A percentile compares a stretch with the other conserved stretches of the same genome.
Conservation (phyloP, 2,888 invertebrate genomes). For the Scaptomyza reducta region DNA sequence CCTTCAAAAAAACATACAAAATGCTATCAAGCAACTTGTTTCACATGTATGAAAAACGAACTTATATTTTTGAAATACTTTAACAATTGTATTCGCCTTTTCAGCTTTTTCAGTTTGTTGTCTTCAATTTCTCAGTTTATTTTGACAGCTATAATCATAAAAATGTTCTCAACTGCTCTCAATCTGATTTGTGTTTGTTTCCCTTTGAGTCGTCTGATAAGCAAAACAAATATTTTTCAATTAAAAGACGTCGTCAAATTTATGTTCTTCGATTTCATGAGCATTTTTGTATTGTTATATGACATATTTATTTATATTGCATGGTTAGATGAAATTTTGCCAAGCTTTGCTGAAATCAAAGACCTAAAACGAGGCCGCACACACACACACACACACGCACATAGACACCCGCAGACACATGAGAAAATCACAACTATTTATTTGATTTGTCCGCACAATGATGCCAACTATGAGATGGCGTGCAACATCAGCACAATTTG, state of each 20-base stretch:
- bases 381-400: constrained; percentile 12
- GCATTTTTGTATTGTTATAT: constrained; percentile 31
- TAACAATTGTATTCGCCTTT: background rate
- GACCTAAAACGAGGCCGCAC: constrained; percentile 47
- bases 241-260: constrained; percentile 49
- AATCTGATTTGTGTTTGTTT: constrained; percentile 25
- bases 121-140: background rate
- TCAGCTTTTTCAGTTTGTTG: background rate
- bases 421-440: constrained; percentile 73
- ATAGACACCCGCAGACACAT: constrained; percentile 7
- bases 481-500: constrained; percentile 74
- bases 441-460: constrained; percentile 76
- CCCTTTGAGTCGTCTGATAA: constrained; percentile 8
- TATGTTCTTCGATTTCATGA: constrained; percentile 42
- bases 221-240: constrained; percentile 55
- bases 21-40: too few relatives aligned
- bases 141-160: background rate
- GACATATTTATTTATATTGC: constrained; percentile 44
- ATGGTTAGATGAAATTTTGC: constrained; percentile 58
- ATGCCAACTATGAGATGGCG: constrained; percentile 70
- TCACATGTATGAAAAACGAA: too few relatives aligned
- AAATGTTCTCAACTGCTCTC: constrained; percentile 5
- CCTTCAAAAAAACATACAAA: background rate
- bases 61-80: too few relatives aligned
- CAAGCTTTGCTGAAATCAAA: constrained; percentile 66